These are phyloP conservation scores for Hemibagrus wyckioides DNA, from an alignment of 2,113 vertebrate species.

Conservation along the genomic window DNA sequence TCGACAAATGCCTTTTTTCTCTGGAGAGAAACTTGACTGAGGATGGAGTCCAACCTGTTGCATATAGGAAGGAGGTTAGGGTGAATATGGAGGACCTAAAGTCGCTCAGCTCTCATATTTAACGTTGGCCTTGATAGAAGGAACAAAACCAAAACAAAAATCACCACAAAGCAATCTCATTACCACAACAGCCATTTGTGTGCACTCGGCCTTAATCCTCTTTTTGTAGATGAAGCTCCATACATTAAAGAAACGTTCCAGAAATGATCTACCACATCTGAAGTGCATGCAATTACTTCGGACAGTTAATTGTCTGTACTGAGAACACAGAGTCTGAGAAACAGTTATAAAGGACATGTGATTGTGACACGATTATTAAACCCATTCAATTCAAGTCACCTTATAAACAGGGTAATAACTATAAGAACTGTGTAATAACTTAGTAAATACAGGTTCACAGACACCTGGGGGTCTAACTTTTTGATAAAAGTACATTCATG, in stretches of 20 bases:
- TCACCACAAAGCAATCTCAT: not conserved
- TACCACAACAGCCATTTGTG: not conserved
- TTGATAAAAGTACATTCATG: not conserved
- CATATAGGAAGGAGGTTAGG: not conserved
- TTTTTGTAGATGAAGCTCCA: not conserved
- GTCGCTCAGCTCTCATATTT: not conserved
- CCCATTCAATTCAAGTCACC: no score
- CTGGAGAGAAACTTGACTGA: slow-evolving; percentile 94
- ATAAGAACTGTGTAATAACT: not conserved
- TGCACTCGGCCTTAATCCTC: not conserved
- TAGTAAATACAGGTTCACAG: not conserved
- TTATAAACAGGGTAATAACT: not conserved
- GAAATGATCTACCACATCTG: not conserved
- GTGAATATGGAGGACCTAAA: not conserved
- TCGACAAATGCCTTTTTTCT: slow-evolving; percentile 95
- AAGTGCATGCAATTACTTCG: not conserved
- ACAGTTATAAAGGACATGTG: no score
- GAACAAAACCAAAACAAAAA: not conserved
- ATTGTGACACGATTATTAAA: not conserved
- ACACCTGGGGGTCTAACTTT: not conserved
- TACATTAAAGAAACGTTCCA: not conserved
- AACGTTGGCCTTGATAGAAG: not conserved
- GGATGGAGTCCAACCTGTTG: slow-evolving; percentile 89
- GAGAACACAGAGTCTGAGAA: not conserved
- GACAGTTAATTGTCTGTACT: no score